Conservation (phyloP, 37 sponge, comb jelly and placozoan genomes). For the Dysidea cf. avara region DNA sequence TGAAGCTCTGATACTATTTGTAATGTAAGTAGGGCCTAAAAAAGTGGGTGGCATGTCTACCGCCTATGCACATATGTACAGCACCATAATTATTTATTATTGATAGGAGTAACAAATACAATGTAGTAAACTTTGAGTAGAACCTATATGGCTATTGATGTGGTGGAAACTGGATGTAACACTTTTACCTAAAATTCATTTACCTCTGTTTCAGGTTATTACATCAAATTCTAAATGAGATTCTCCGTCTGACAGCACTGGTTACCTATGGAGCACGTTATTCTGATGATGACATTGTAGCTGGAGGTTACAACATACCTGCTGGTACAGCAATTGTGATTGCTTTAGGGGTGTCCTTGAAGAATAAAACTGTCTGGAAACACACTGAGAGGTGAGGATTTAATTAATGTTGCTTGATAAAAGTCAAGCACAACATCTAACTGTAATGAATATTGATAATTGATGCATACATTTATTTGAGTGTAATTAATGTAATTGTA, state of each 20-base stretch:
- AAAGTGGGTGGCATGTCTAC: too few species aligned
- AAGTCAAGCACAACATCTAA: too few species aligned
- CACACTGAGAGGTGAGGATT: slow-evolving; percentile 55
- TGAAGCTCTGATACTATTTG: too few species aligned
- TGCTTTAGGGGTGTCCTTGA: slow-evolving; percentile 82
- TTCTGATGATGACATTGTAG: slow-evolving; percentile 58
- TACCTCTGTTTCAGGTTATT: slow-evolving; percentile 43
- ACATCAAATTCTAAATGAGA: slow-evolving; percentile 82
- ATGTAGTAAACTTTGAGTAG: too few species aligned
- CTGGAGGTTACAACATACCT: slow-evolving; percentile 71
- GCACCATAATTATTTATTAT: too few species aligned
- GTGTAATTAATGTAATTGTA: too few species aligned
- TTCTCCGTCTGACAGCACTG: slow-evolving; percentile 72
- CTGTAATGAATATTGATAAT: too few species aligned
- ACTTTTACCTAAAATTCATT: neutral
- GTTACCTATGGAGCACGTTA: slow-evolving; percentile 87
- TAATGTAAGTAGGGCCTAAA: too few species aligned
- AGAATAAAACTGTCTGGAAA: slow-evolving; percentile 58
- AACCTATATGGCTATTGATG: neutral
- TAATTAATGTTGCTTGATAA: too few species aligned
- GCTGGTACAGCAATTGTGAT: slow-evolving; percentile 82
- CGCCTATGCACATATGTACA: too few species aligned
- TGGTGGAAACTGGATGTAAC: neutral
- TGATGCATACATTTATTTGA: too few species aligned
- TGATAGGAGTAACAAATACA: too few species aligned